Base-by-base conservation (phyloP, 2,888 invertebrate species). In the Amphipyra tragopoginis region DNA sequence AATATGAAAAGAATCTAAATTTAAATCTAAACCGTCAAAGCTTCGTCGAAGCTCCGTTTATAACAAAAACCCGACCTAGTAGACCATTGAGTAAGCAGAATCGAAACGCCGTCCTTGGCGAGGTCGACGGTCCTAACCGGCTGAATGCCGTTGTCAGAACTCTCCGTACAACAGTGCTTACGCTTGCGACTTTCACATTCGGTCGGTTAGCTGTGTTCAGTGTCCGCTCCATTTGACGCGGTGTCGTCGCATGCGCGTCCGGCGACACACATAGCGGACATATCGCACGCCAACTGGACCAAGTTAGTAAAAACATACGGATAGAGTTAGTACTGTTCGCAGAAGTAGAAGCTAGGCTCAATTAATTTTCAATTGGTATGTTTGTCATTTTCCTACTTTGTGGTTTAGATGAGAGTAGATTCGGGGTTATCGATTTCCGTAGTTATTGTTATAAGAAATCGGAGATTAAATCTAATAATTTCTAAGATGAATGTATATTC, bases 201-300 rank as follows among this genome's bases (percentile, higher is more conserved):
- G 76, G 88, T 79, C 84, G 86, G 77, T 65, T 82, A 72, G 73
- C 64, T 77, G 81, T 71, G 75, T 72, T 76, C 78, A 80, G 89
- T 90, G 90, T 93, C 93, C 93, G 94, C 89, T 93, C 93, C 91
- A 93, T 93, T 94, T 93, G 92, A 89, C 86, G 83, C 72, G 81
- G 83, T 83, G 83, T 86, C 77, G 77, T 65, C 81, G 86, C 85
- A 83, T 83, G 87, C 85, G 89, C 90, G 92, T 94, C 94, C 94
- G 94, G 90, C 89, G 90, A 87, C 94, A 92, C 84, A 93, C 91
- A 94, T 94, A 93, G 90, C 92, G 78, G 72, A 88, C 94, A 93
- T 94, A 94, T 93, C 87, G 93, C 94, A 94, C 94, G 72, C 75
- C 89, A 92, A 93, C 88, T 92, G 86, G 93, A 92, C 87, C 93